Conservation (phyloP, 2,113 vertebrate species). For the Felis chaus region DNA sequence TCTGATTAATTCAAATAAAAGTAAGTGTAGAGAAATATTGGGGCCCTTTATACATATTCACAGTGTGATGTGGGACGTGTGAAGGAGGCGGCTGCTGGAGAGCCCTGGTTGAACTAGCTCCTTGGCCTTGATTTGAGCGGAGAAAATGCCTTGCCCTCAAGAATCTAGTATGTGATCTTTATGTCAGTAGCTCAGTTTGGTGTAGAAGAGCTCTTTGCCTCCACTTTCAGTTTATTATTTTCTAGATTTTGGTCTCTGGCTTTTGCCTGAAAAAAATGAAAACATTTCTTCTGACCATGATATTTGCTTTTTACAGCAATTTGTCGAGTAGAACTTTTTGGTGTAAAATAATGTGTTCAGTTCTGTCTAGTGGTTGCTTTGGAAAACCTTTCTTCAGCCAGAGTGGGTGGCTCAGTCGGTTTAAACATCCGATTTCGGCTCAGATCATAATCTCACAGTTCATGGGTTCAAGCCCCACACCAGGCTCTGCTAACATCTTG, state of each 20-base stretch:
- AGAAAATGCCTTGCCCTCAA: too few relatives aligned
- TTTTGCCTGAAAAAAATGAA: neutral
- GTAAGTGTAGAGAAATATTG: neutral
- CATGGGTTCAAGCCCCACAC: too few relatives aligned
- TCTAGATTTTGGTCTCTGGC: neutral
- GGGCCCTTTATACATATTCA: neutral
- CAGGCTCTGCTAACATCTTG: too few relatives aligned
- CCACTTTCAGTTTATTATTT: neutral
- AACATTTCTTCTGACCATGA: neutral
- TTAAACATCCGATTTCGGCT: too few relatives aligned
- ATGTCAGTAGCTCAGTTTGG: neutral
- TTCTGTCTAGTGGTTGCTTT: neutral
- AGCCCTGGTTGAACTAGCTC: too few relatives aligned
- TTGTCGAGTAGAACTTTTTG: neutral
- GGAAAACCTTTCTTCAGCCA: neutral
- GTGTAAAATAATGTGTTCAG: neutral
- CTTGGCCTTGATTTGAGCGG: too few relatives aligned
- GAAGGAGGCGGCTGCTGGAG: neutral
- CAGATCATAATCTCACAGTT: too few relatives aligned
- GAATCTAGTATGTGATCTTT: too few relatives aligned
- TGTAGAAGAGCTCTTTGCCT: neutral
- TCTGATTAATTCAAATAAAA: neutral
- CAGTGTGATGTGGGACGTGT: neutral
- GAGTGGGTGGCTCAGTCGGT: too few relatives aligned
- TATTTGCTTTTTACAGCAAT: neutral